Evolutionary conservation across 92 coral and sea anemone species (phyloP).

Genomic region (Epizoanthus stellaris): DNA sequence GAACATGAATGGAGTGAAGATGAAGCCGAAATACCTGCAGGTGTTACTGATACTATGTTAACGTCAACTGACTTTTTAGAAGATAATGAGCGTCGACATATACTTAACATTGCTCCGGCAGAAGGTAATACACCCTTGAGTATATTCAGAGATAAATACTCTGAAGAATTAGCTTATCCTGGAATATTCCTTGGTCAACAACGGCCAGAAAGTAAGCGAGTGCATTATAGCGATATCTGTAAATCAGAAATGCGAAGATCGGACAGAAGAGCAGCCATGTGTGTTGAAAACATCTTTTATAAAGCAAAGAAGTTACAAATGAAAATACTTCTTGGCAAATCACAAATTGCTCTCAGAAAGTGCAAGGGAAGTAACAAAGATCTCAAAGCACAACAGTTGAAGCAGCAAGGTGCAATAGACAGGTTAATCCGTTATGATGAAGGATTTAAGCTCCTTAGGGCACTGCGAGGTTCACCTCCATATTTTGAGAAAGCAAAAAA

Average conservation of each 20-base stretch:
- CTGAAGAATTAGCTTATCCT: conserved; percentile 84
- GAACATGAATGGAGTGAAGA: conserved; percentile 61
- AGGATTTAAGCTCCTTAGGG: conserved; percentile 65
- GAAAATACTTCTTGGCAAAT: conserved; percentile 69
- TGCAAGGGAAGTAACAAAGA: conserved; percentile 55
- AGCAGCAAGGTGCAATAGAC: conserved; percentile 59
- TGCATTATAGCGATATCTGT: conserved; percentile 40
- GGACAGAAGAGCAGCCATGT: conserved; percentile 72
- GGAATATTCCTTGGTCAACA: conserved; percentile 78
- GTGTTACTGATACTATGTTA: conserved; percentile 72
- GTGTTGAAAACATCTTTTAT: conserved; percentile 64
- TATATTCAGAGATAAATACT: conserved; percentile 70
- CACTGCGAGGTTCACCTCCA: conserved; percentile 77
- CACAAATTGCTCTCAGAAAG: conserved; percentile 52
- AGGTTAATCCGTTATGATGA: conserved; percentile 54
- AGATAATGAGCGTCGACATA: conserved; percentile 66
- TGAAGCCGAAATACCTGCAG: conserved; percentile 72
- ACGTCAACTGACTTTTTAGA: conserved; percentile 69
- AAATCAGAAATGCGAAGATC: conserved; percentile 67
- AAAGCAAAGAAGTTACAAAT: conserved; percentile 69
- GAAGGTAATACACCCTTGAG: conserved; percentile 73
- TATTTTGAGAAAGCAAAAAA: conserved; percentile 52
- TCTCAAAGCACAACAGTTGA: conserved; percentile 53
- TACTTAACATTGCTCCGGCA: conserved; percentile 72
- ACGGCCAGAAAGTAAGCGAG: conserved; percentile 50